phyloP scores from a whole-genome alignment of 2,888 invertebrate genomes.

The Rhagonycha lutea region DNA sequence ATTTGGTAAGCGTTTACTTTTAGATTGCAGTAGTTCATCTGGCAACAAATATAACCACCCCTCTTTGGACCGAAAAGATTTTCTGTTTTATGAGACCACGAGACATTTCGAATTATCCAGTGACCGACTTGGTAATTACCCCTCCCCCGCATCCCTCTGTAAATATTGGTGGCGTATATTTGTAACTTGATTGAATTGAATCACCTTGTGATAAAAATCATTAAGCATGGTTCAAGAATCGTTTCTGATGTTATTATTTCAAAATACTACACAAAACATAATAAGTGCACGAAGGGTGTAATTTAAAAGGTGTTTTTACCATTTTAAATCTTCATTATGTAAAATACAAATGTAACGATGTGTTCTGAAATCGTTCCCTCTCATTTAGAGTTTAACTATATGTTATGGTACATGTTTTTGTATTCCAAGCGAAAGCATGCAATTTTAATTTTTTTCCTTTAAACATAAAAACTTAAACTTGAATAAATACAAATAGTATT shows the following conservation, averaged over 20 bases:
- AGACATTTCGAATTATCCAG: no score
- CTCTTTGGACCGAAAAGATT: no score
- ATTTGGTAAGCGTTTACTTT: no score
- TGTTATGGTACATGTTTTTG: not conserved
- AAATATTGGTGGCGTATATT: no score
- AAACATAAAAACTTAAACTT: not conserved
- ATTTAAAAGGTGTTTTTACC: not conserved
- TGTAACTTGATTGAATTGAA: not conserved
- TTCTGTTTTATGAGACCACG: no score
- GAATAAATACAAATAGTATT: not conserved
- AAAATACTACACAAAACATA: not conserved
- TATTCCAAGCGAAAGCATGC: not conserved
- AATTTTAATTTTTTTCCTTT: not conserved
- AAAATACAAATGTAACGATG: not conserved
- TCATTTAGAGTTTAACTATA: not conserved
- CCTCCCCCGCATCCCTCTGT: no score
- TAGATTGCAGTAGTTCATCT: no score
- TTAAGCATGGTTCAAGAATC: not conserved
- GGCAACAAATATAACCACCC: no score
- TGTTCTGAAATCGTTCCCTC: not conserved
- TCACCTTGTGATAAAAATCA: not conserved
- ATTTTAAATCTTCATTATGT: not conserved
- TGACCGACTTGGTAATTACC: no score
- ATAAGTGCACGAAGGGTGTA: not conserved
- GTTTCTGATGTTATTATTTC: not conserved